Percentiles rank a stretch among this genome's conserved stretches.
Conservation (phyloP, 2,888 invertebrate genomes). For the Catocala fraxini region DNA sequence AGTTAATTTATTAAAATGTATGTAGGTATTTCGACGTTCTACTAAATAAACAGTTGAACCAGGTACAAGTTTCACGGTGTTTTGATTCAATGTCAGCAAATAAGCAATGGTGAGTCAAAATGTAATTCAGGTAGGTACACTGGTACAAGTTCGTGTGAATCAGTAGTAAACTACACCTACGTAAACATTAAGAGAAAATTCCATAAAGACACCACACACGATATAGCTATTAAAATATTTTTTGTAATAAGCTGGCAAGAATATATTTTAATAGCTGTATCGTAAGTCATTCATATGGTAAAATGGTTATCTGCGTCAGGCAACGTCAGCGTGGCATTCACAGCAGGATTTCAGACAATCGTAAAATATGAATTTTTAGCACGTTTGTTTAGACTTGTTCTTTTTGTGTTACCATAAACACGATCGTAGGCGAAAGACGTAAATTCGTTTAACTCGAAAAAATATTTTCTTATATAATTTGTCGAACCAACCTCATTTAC, state of each 20-base stretch:
- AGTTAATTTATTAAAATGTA: constrained; percentile 10
- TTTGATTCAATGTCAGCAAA: constrained; percentile 26
- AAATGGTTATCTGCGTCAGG: constrained; percentile 48
- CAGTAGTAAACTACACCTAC: constrained; percentile 26
- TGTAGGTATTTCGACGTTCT: constrained; percentile 3
- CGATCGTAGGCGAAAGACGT: constrained; percentile 20
- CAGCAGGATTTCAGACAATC: constrained; percentile 49
- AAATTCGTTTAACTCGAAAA: constrained; percentile 21
- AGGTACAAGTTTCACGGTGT: constrained; percentile 13
- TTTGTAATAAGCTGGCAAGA: constrained; percentile 1
- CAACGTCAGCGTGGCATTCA: constrained; percentile 38
- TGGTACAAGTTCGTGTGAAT: constrained; percentile 22
- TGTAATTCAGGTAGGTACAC: constrained; percentile 12
- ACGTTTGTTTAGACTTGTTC: constrained; percentile 42
- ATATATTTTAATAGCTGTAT: constrained; percentile 17
- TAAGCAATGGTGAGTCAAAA: constrained; percentile 25
- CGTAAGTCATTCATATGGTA: constrained; percentile 29
- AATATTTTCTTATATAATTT: constrained; percentile 10
- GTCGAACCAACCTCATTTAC: constrained; percentile 1
- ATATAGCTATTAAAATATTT: constrained; percentile 4
- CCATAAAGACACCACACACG: constrained; percentile 20
- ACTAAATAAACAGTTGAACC: constrained; percentile 18
- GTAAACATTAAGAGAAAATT: constrained; percentile 23
- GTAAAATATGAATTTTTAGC: constrained; percentile 60
- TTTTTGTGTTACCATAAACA: constrained; percentile 16